Conservation (phyloP, 2,113 vertebrate species). For the Ochotona princeps region DNA sequence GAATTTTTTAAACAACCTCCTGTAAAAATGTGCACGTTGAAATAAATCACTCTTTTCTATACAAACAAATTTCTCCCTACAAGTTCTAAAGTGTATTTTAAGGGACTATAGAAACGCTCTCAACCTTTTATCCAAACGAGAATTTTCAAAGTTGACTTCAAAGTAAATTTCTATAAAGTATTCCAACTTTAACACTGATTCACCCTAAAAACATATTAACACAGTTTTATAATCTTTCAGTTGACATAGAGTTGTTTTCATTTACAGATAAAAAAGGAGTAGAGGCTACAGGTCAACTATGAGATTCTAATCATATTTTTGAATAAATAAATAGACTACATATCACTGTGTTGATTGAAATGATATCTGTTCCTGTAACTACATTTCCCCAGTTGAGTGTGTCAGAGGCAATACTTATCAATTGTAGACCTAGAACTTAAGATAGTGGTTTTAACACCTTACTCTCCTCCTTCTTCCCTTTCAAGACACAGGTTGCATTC, state of each 20-base stretch:
- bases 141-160: not conserved
- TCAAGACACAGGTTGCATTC: no score
- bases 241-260: not conserved
- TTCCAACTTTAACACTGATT: not conserved
- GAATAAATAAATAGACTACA: not conserved
- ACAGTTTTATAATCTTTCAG: not conserved
- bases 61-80: not conserved
- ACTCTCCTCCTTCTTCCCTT: not conserved
- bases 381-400: not conserved
- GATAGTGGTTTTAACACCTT: fast-evolving
- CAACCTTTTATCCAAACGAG: not conserved
- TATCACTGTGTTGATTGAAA: no score
- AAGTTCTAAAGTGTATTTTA: not conserved
- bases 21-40: slow-evolving; percentile 1
- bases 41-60: not conserved
- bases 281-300: not conserved
- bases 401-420: not conserved
- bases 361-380: not conserved
- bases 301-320: not conserved
- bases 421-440: not conserved
- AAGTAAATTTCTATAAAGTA: not conserved
- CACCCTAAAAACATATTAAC: not conserved
- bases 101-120: not conserved
- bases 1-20: not conserved
- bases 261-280: not conserved